Conservation (phyloP, 2,797 vertebrate species). For the Pyrocephalus nanus region DNA sequence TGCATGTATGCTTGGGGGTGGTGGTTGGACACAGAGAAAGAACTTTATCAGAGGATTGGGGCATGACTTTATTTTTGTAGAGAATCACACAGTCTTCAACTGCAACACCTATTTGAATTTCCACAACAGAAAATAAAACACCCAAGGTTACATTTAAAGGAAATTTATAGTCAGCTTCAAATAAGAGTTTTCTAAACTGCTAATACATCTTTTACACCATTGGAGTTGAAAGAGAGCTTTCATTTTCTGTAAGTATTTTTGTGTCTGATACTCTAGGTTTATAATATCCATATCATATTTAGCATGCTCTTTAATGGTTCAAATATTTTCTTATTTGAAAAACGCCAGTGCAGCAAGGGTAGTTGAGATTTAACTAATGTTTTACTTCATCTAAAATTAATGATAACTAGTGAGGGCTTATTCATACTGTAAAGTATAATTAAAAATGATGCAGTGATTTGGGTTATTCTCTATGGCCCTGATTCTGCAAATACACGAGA, state of each 20-base stretch:
- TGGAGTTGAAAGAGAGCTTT: neutral
- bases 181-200: neutral
- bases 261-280: neutral
- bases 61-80: neutral
- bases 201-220: neutral
- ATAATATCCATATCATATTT: neutral
- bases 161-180: neutral
- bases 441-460: conserved; percentile 26
- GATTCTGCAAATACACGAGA: conserved; percentile 2
- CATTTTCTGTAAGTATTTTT: conserved; percentile 2
- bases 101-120: neutral
- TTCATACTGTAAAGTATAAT: conserved; percentile 2
- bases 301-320: conserved; percentile 14
- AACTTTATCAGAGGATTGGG: neutral
- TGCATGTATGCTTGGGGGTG: neutral
- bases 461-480: neutral
- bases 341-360: neutral
- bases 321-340: conserved; percentile 50
- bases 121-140: neutral
- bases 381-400: conserved; percentile 37
- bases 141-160: neutral
- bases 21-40: neutral
- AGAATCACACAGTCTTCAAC: neutral
- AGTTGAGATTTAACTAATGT: conserved; percentile 27
- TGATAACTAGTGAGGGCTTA: neutral